These are phyloP conservation scores for Meteorus cinctellus DNA, from an alignment of 2,888 invertebrate genomes.

Conservation along the genomic window DNA sequence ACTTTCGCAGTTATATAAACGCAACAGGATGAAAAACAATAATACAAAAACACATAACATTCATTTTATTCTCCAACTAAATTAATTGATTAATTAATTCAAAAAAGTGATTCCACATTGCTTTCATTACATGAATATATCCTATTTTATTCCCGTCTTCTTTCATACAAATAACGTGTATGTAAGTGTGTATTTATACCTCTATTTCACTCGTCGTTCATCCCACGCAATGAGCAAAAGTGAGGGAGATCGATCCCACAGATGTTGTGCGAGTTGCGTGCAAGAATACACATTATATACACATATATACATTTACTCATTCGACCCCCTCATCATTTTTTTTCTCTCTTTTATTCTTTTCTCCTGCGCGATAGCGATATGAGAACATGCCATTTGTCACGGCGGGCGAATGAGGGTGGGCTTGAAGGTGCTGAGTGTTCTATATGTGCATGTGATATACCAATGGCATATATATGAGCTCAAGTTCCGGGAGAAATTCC, in stretches of 20 bases:
- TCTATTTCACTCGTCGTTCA: constrained; percentile 45
- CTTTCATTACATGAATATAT: not conserved
- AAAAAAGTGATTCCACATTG: not conserved
- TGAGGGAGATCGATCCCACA: constrained; percentile 46
- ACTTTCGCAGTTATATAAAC: not conserved
- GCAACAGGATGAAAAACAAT: not conserved
- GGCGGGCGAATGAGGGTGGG: constrained; percentile 3
- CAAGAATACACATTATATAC: constrained; percentile 6
- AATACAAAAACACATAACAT: not conserved
- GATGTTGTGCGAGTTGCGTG: constrained; percentile 38
- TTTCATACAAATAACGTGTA: not conserved
- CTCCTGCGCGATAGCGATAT: constrained; percentile 6
- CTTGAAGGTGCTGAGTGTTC: constrained; percentile 37
- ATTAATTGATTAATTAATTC: not conserved
- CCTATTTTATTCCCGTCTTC: not conserved
- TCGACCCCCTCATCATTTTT: constrained; percentile 3
- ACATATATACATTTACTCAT: not conserved
- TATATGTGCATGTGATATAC: constrained; percentile 32
- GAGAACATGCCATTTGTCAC: constrained; percentile 34
- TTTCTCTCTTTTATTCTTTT: constrained; percentile 17
- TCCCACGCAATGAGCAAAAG: constrained; percentile 46
- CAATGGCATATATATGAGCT: constrained; percentile 34
- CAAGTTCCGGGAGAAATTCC: constrained; percentile 40
- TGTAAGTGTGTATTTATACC: not conserved
- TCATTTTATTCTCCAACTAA: not conserved